Evolutionary conservation across 2,113 vertebrate genomes (phyloP).

Genomic region (Alligator sinensis): DNA sequence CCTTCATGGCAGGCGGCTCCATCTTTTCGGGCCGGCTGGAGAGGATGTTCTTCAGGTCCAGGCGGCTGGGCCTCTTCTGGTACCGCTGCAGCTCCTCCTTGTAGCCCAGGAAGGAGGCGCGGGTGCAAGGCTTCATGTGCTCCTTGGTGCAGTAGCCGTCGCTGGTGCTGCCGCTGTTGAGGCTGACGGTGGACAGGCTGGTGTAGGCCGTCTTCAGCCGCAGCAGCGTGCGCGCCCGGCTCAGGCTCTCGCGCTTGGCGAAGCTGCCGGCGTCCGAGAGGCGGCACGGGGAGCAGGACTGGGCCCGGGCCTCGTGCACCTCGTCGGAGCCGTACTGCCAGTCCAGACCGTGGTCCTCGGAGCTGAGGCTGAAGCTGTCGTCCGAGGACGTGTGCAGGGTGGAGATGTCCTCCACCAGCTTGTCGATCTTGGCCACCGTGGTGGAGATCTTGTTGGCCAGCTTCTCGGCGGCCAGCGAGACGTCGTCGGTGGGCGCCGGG

Average conservation of each 20-base stretch:
- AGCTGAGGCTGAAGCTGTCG: slow-evolving; percentile 97
- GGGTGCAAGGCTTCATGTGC: slow-evolving; percentile 82
- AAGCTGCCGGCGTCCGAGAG: slow-evolving; percentile 84
- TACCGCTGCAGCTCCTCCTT: slow-evolving; percentile 56
- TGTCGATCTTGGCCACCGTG: slow-evolving; percentile 94
- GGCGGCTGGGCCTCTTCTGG: slow-evolving; percentile 88
- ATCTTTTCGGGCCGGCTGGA: slow-evolving; percentile 68
- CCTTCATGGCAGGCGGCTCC: not conserved
- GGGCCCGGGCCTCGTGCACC: slow-evolving; percentile 86
- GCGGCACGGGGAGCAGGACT: slow-evolving; percentile 91
- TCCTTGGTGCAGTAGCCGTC: slow-evolving; percentile 92
- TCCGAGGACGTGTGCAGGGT: slow-evolving; percentile 95
- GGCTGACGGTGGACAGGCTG: slow-evolving; percentile 93
- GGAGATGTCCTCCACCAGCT: slow-evolving; percentile 93
- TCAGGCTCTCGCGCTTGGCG: slow-evolving; percentile 80
- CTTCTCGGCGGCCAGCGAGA: slow-evolving; percentile 87
- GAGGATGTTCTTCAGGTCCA: slow-evolving; percentile 87
- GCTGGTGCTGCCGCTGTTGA: slow-evolving; percentile 93
- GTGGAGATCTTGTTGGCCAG: slow-evolving; percentile 92
- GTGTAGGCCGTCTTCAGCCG: slow-evolving; percentile 87
- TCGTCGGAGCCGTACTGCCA: slow-evolving; percentile 90
- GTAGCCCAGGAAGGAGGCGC: slow-evolving; percentile 75
- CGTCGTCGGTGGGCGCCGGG: slow-evolving; percentile 76
- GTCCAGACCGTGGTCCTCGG: slow-evolving; percentile 91
- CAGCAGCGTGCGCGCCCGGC: slow-evolving; percentile 86